Conservation (phyloP, 2,113 vertebrate species). For the Pristiophorus japonicus region DNA sequence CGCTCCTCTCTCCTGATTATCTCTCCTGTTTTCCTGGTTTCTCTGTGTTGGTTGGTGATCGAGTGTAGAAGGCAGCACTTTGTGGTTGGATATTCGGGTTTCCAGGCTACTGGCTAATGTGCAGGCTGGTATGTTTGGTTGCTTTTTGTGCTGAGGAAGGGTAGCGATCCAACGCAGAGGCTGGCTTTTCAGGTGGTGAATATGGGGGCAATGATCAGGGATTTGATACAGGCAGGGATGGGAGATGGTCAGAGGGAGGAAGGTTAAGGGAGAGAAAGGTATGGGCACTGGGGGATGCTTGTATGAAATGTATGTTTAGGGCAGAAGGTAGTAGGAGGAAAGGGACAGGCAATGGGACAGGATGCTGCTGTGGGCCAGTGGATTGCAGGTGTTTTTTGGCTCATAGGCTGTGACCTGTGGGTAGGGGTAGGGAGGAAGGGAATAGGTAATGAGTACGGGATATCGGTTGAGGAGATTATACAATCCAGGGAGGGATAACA, state of each 20-base stretch:
- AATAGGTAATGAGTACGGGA: too few species aligned
- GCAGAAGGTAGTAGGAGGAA: neutral
- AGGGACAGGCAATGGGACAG: neutral
- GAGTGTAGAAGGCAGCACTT: neutral
- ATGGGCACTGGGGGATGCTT: neutral
- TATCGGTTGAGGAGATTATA: too few species aligned
- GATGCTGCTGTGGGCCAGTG: too few species aligned
- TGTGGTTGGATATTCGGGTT: neutral
- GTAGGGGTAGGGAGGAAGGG: too few species aligned
- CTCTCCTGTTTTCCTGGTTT: neutral
- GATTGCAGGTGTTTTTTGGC: too few species aligned
- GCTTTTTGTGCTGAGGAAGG: neutral
- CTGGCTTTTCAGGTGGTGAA: neutral
- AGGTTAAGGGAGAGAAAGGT: neutral
- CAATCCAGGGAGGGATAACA: too few species aligned
- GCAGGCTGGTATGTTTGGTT: neutral
- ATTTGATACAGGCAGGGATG: neutral
- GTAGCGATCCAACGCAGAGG: neutral
- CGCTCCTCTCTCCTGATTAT: neutral
- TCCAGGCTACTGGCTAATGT: neutral
- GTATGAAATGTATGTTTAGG: neutral
- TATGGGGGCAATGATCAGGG: neutral
- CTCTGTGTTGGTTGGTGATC: neutral
- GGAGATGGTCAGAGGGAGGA: neutral
- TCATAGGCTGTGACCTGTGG: too few species aligned